Evolutionary conservation across 2,888 invertebrate genomes (phyloP).

Genomic region (Alsophila aescularia): DNA sequence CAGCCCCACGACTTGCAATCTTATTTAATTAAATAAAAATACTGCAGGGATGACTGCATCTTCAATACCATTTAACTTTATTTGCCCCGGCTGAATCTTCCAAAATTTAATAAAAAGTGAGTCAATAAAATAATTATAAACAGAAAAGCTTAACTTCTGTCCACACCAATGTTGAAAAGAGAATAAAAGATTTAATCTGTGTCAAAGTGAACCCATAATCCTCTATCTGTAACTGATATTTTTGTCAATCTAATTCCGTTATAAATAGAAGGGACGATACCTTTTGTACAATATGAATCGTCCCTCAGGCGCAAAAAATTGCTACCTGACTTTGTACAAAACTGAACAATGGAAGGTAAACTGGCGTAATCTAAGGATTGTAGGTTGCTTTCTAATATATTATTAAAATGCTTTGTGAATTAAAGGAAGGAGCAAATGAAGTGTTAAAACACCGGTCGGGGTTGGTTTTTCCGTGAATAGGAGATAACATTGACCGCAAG

Average conservation of each 20-base stretch:
- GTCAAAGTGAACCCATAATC: slow-evolving; percentile 19
- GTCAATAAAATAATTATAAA: not conserved
- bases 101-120: not conserved
- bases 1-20: too few relatives aligned
- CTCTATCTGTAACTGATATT: slow-evolving; percentile 28
- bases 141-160: not conserved
- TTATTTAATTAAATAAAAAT: too few relatives aligned
- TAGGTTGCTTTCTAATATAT: slow-evolving; percentile 1
- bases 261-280: slow-evolving; percentile 15
- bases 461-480: too few relatives aligned
- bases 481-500: too few relatives aligned
- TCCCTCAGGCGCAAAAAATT: slow-evolving; percentile 19
- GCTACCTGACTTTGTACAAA: slow-evolving; percentile 31
- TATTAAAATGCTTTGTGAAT: not conserved
- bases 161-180: slow-evolving; percentile 9
- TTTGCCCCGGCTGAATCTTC: too few relatives aligned
- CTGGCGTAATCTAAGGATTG: slow-evolving; percentile 5
- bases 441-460: too few relatives aligned
- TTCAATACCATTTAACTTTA: too few relatives aligned
- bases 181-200: slow-evolving; percentile 13
- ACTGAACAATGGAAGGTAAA: slow-evolving; percentile 1
- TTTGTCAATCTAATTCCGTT: slow-evolving; percentile 20
- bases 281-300: slow-evolving; percentile 22
- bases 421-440: not conserved
- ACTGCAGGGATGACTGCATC: too few relatives aligned